Evolutionary conservation across 2,113 vertebrate species (phyloP), one percentile per base, ranked within the genome.

Genomic region (Cynoglossus semilaevis): DNA sequence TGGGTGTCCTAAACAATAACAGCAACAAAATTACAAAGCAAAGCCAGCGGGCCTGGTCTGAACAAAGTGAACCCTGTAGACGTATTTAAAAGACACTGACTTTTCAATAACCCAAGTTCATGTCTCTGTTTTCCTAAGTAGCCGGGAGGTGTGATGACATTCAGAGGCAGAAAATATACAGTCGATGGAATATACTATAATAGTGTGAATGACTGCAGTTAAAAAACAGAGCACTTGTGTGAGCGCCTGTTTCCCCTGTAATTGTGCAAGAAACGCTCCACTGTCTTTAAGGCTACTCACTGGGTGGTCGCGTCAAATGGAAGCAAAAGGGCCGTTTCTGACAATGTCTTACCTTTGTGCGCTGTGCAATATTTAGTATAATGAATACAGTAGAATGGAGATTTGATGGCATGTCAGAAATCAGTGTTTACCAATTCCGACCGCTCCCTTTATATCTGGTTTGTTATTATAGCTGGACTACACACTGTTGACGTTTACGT

Each of bases 241-340:
- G 15, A 66, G 42, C 17, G 19, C 19, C 16, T n/a, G 17, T 51
- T 54, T 41, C 51, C 52, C n/a, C 22, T 53, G 15, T 44, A 44
- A 61, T 53, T 57, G 34, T 13, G 18, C 35, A 41, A 15, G 40
- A 51, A 55, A 60, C 43, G 52, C 46, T 44, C 19, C 14, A 58
- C 41, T 19, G 54, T 15, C 44, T 52, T 38, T 63, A 51, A 52
- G 50, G 54, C 53, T 63, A 41, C 42, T 62, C 43, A 40, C 49
- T 55, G 44, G 56, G 61, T 75, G 55, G 63, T 15, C 42, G 59
- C 35, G 62, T 46, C 65, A 70, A 76, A 66, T 70, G 57, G 55
- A 40, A 34, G 51, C 74, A 74, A 52, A 63, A 15, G n/a, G 18
- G 18, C 49, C 49, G 54, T 15, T 56, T 52, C 53, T 64, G 49